Percentiles rank a stretch among this genome's conserved stretches.
Conservation (phyloP, 2,113 vertebrate species). For the Psophia crepitans region DNA sequence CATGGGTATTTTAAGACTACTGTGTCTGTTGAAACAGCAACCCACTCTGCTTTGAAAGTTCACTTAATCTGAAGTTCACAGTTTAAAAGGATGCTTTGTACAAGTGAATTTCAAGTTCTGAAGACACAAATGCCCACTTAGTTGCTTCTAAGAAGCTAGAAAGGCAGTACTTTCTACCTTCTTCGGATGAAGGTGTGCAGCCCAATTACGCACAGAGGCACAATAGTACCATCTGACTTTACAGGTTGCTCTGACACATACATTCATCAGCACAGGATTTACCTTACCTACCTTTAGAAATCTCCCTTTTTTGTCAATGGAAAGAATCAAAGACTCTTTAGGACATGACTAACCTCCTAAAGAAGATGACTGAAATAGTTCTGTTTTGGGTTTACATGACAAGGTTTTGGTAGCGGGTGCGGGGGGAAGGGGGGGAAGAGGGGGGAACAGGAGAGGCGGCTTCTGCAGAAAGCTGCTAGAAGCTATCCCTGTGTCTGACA, state of each 20-base stretch:
- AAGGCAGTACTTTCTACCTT: background rate
- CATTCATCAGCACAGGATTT: background rate
- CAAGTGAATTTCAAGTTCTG: background rate
- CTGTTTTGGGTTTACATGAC: too few relatives aligned
- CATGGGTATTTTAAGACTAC: background rate
- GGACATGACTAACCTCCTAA: background rate
- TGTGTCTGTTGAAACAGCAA: background rate
- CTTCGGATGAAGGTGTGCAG: background rate
- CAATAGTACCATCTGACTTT: background rate
- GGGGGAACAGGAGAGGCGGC: too few relatives aligned
- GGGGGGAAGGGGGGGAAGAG: too few relatives aligned
- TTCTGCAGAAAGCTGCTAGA: too few relatives aligned
- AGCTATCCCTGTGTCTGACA: too few relatives aligned
- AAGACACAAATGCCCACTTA: background rate
- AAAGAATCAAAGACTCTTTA: background rate
- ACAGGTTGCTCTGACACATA: background rate
- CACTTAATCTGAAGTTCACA: background rate
- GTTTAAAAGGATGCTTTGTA: background rate
- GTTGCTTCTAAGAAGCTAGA: background rate
- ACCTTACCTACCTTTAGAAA: background rate
- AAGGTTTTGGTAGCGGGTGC: too few relatives aligned
- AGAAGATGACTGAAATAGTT: background rate
- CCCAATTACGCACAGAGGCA: background rate
- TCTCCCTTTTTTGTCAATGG: background rate
- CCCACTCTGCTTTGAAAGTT: background rate